These are phyloP conservation scores for Drosophila rellima DNA, from an alignment of 2,888 invertebrate genomes.

Conservation along the genomic window DNA sequence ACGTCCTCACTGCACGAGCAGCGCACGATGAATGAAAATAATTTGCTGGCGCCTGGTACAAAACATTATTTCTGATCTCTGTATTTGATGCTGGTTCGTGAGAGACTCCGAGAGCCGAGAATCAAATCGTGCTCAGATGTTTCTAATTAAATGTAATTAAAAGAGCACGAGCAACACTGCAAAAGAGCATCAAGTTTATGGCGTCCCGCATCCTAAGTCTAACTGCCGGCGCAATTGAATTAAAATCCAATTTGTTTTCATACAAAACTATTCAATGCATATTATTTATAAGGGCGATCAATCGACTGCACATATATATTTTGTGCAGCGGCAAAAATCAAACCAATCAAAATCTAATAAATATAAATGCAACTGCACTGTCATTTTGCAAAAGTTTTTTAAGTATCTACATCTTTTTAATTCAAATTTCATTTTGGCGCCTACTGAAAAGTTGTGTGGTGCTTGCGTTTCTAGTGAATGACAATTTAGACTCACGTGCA, in stretches of 20 bases:
- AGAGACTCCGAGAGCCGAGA: slow-evolving; percentile 10
- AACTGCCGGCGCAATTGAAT: slow-evolving; percentile 54
- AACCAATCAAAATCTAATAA: slow-evolving; percentile 59
- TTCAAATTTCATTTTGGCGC: slow-evolving; percentile 37
- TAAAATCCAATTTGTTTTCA: slow-evolving; percentile 76
- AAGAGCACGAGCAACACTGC: slow-evolving; percentile 40
- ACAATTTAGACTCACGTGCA: neutral
- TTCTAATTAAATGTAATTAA: slow-evolving; percentile 66
- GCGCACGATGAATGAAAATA: slow-evolving; percentile 58
- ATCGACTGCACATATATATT: slow-evolving; percentile 6
- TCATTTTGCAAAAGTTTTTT: slow-evolving; percentile 5
- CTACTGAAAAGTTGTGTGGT: neutral
- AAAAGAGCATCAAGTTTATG: slow-evolving; percentile 34
- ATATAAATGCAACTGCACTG: slow-evolving; percentile 32
- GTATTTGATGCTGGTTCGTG: slow-evolving; percentile 18
- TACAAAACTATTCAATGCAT: slow-evolving; percentile 72
- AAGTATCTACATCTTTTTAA: neutral
- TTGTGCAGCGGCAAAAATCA: slow-evolving; percentile 57
- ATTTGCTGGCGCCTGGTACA: slow-evolving; percentile 56
- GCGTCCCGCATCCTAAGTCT: slow-evolving; percentile 47
- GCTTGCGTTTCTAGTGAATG: neutral
- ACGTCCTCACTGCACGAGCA: slow-evolving; percentile 72
- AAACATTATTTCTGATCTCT: slow-evolving; percentile 19
- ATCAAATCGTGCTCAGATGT: slow-evolving; percentile 45
- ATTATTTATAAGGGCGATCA: slow-evolving; percentile 43